Evolutionary conservation across 2,797 vertebrate species (phyloP), one percentile per base, ranked within the genome.

Genomic region (Cyclopterus lumpus): DNA sequence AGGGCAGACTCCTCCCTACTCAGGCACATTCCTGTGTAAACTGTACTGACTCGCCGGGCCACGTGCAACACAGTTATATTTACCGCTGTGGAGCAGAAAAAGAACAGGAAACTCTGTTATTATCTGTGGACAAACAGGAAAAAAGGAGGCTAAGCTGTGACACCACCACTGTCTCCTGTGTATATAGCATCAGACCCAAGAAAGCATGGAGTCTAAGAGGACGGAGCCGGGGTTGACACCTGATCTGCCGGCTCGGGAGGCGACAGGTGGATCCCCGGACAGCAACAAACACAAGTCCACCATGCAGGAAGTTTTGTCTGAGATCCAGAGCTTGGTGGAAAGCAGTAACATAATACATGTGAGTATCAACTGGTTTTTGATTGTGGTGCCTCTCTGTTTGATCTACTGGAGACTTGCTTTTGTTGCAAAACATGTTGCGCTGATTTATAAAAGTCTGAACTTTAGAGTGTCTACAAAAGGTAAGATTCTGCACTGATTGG

Each of bases 331-430:
- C 36, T 49, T 86, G 74, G 87, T 92, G 84, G 91, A 93, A 60
- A 85, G 30, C 69, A 88, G 88, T 18, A 73, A 78, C 77, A 79
- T 89, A 34, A 87, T 91, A 63, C 87, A 91, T 64, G 94, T 95
- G 82, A 93, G 94, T 93, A 81, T 83, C 3, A 18, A 2, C 44
- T 42, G 7, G 1, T 46, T 75, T 69, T 60, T 22, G 0, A 59
- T 44, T 46, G 48, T 3, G 4, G 10, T 14, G 49, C 10, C 22
- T 51, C 49, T 51, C 1, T 49, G 38, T 26, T 51, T 6, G 8
- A 51, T 5, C 0, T 20, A 16, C 36, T 20, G 2, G 24, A 1
- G 34, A 14, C 11, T 54, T 24, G 5, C 20, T 64, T 26, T 2
- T 14, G 2, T 68, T 6, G 1, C n/a, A 38, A 30, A 34, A 32